These are phyloP conservation scores for Physella acuta DNA, from an alignment of 1,140 invertebrate species.

Conservation along the genomic window DNA sequence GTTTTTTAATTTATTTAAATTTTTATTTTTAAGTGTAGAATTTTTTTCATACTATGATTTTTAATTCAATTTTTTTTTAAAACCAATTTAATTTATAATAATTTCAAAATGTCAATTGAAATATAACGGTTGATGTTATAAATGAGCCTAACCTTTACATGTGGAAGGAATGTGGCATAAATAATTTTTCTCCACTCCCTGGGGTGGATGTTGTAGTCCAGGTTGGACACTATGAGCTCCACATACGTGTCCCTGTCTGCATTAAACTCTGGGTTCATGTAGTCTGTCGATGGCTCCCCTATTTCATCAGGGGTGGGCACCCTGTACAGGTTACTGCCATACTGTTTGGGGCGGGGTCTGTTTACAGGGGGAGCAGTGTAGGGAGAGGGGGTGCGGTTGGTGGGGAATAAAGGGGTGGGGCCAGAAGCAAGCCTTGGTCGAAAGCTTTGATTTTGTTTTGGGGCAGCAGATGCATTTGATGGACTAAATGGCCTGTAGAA, in stretches of 20 bases:
- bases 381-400: conserved; percentile 10
- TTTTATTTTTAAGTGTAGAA: too few relatives aligned
- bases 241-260: conserved; percentile 51
- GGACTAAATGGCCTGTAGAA: conserved; percentile 16
- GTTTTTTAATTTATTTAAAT: too few relatives aligned
- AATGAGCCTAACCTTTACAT: conserved; percentile 66
- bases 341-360: not conserved
- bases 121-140: too few relatives aligned
- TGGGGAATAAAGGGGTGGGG: not conserved
- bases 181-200: conserved; percentile 73
- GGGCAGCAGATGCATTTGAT: not conserved
- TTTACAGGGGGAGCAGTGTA: not conserved
- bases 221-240: conserved; percentile 74
- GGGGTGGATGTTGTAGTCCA: conserved; percentile 75
- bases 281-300: conserved; percentile 12
- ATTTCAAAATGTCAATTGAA: too few relatives aligned
- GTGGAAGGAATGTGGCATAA: conserved; percentile 69
- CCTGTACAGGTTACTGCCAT: conserved; percentile 24
- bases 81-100: too few relatives aligned
- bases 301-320: conserved; percentile 22
- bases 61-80: too few relatives aligned
- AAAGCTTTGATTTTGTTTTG: conserved; percentile 1
- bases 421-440: conserved; percentile 3
- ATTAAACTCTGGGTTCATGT: conserved; percentile 20
- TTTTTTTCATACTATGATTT: too few relatives aligned